phyloP scores from a whole-genome alignment of 2,888 invertebrate species.

The Biston betularia region DNA sequence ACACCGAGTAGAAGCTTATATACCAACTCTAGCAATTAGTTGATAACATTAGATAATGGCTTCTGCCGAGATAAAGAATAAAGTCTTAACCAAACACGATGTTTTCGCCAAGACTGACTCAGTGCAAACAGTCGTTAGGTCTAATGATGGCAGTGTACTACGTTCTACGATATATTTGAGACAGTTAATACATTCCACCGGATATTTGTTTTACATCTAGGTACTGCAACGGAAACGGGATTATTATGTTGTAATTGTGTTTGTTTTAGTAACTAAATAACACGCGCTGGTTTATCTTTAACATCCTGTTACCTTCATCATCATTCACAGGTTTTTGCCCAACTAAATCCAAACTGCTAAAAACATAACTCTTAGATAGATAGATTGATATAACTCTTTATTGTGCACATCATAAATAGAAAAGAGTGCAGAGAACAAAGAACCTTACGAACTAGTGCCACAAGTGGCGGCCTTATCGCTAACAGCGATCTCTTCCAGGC shows the following conservation, averaged over 20 bases:
- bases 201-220: constrained; percentile 59
- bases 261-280: constrained; percentile 18
- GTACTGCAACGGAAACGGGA: constrained; percentile 61
- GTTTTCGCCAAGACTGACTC: constrained; percentile 82
- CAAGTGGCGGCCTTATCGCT: no score
- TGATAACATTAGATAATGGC: constrained; percentile 82
- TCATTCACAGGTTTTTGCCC: no score
- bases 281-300: constrained; percentile 10
- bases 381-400: no score
- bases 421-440: no score
- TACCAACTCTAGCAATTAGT: constrained; percentile 72
- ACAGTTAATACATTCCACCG: constrained; percentile 62
- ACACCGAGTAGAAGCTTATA: constrained; percentile 68
- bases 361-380: no score
- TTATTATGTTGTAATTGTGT: constrained; percentile 24
- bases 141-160: constrained; percentile 51
- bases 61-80: constrained; percentile 71
- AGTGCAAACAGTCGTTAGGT: constrained; percentile 60
- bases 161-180: constrained; percentile 51
- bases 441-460: no score
- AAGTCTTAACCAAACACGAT: constrained; percentile 74
- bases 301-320: constrained; percentile 5
- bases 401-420: no score
- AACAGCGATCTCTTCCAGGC: no score
- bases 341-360: no score